Percentiles rank a stretch among this genome's conserved stretches.
phyloP scores from a whole-genome alignment of 2,113 vertebrate species.

The Pampusana beccarii region DNA sequence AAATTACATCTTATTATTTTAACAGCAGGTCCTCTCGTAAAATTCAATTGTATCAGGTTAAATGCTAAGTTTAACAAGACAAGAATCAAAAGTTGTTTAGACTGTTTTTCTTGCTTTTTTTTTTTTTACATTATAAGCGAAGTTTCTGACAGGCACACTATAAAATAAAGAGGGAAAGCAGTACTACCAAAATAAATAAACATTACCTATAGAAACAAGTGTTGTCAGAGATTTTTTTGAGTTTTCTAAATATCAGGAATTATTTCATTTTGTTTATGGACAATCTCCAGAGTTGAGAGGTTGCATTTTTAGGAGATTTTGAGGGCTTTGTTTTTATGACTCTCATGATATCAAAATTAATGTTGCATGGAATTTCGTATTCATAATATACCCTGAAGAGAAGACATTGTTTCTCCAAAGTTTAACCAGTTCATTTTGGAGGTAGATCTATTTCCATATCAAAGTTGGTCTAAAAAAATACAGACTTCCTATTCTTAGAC shows the following conservation, averaged over 20 bases:
- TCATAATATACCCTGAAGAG: not conserved
- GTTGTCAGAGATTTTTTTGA: not conserved
- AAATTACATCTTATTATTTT: not conserved
- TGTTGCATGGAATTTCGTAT: not conserved
- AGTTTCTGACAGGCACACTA: not conserved
- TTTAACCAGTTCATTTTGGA: not conserved
- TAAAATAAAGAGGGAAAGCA: not conserved
- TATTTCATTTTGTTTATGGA: not conserved
- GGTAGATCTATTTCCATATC: not conserved
- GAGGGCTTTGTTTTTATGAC: not conserved
- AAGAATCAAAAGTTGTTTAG: not conserved
- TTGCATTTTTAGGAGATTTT: accelerated
- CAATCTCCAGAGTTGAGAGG: not conserved
- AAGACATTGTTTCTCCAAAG: not conserved
- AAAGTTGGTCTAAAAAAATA: not conserved
- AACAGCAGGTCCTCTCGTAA: not conserved
- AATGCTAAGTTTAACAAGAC: not conserved
- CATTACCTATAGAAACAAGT: not conserved
- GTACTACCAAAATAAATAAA: not conserved
- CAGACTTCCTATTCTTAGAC: not conserved
- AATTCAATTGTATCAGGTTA: not conserved
- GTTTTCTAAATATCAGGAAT: not conserved
- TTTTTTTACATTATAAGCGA: not conserved
- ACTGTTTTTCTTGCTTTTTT: not conserved
- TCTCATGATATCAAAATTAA: not conserved